Base-by-base conservation (phyloP, 2,888 invertebrate species). In the Hirtodrosophila histrioides region DNA sequence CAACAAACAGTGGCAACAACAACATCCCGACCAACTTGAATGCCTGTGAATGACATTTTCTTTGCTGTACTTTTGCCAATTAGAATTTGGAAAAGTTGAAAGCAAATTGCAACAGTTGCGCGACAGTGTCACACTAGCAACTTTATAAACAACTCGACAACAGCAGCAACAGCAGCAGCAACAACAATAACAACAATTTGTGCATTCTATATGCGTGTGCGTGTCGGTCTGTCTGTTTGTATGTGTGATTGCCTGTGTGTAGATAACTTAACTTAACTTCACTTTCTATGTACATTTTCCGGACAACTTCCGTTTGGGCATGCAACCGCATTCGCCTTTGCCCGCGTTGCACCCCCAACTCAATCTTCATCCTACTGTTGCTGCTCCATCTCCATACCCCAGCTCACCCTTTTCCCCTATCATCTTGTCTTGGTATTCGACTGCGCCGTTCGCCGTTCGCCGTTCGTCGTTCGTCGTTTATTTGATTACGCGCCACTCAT, bases 281-380 rank as follows among this genome's bases (percentile, higher is more conserved):
- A 86, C 86, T 81, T 81, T 81, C 81, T 86, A 75, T 85, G 68
- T 73, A 69, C 62, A 79, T 70, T 88, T 82, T 83, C 82, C 80
- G 84, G 83, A 58, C 88, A 83, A 88, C 88, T 82, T 88, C 88
- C 88, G 86, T 70, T 82, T 62, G 77, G 63, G 83, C 60, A 82
- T 85, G 86, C 88, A 68, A 74, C 83, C 66, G 84, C 76, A 65
- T 45, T 77, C 78, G 75, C 75, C 63, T 68, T 72, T 79, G 72
- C 53, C 75, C 84, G 55, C 49, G 24, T 37, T 29, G 35, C 23
- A 29, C 7, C 37, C 8, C 43, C 45, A 33, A 8, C 62, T 5
- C 33, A 17, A 49, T 29, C 65, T 41, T 33, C 27, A 33, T 10
- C 33, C 45, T 7, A 44, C 29, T 33, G 11, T 11, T 54, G 41